Percentiles rank a stretch among this genome's conserved stretches.
Conservation (phyloP, 2,888 invertebrate species). For the Polyploca ridens region DNA sequence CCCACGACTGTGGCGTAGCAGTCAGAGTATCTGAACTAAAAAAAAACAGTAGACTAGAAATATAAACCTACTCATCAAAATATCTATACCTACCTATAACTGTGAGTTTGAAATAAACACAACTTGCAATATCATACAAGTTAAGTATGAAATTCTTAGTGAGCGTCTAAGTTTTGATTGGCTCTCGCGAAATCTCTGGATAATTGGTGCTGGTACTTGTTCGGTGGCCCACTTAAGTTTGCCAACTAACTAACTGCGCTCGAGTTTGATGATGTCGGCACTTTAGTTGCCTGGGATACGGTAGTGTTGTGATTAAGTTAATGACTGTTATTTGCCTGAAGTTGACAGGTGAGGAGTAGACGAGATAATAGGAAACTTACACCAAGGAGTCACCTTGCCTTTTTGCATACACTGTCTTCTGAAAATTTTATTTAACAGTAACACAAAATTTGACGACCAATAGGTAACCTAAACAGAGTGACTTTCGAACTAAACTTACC, state of each 20-base stretch:
- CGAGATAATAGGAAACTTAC: background rate
- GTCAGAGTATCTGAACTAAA: too few relatives aligned
- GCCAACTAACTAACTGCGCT: slow-evolving; percentile 1
- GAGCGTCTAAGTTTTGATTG: slow-evolving; percentile 21
- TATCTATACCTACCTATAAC: background rate
- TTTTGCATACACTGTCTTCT: too few relatives aligned
- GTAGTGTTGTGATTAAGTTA: slow-evolving; percentile 7
- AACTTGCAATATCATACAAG: slow-evolving; percentile 2
- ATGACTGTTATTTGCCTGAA: background rate
- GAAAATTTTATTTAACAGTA: too few relatives aligned
- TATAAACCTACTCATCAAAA: background rate
- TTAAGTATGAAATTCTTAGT: slow-evolving; percentile 6
- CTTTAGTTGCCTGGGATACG: slow-evolving; percentile 4
- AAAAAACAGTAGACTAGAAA: background rate
- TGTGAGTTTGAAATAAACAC: background rate
- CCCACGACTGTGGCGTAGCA: too few relatives aligned
- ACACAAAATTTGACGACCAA: too few relatives aligned
- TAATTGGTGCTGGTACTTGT: slow-evolving; percentile 17
- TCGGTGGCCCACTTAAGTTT: slow-evolving; percentile 11
- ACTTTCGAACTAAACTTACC: too few relatives aligned
- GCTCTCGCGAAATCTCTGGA: slow-evolving; percentile 17
- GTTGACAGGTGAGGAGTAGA: background rate
- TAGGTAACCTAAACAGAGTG: too few relatives aligned
- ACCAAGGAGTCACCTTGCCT: background rate
- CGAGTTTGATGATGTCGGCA: background rate